Percentiles rank a stretch among this genome's conserved stretches.
These are phyloP conservation scores for Chloroceryle aenea DNA, from an alignment of 2,113 vertebrate species.

Conservation along the genomic window DNA sequence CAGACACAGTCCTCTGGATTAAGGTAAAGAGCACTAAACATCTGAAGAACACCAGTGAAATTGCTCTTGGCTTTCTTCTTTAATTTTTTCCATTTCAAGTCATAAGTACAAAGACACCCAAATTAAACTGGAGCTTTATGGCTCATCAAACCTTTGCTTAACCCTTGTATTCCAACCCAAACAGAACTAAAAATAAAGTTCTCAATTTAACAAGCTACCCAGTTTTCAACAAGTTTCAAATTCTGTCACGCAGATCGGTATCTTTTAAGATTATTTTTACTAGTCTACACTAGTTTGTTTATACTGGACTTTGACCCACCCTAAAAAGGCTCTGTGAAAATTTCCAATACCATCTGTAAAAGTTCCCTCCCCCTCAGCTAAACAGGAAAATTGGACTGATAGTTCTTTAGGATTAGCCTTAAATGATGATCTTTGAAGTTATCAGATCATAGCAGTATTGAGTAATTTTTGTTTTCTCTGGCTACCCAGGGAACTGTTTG, in stretches of 20 bases:
- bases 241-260: neutral
- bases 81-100: neutral
- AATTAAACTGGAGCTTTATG: neutral
- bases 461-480: constrained; percentile 31
- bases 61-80: neutral
- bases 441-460: neutral
- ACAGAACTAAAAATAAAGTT: neutral
- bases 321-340: neutral
- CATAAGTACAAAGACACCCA: neutral
- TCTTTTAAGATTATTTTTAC: neutral
- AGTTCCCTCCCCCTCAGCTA: neutral
- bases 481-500: neutral
- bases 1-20: neutral
- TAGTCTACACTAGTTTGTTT: neutral
- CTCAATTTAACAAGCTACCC: neutral
- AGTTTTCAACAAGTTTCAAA: neutral
- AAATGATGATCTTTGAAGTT: neutral
- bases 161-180: neutral
- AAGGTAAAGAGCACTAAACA: neutral
- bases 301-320: neutral
- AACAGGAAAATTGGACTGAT: neutral
- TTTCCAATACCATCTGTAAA: neutral
- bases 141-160: neutral
- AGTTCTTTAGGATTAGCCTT: neutral
- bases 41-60: neutral